Evolutionary conservation across 2,888 invertebrate species (phyloP).

Genomic region (Phytoseiulus persimilis): DNA sequence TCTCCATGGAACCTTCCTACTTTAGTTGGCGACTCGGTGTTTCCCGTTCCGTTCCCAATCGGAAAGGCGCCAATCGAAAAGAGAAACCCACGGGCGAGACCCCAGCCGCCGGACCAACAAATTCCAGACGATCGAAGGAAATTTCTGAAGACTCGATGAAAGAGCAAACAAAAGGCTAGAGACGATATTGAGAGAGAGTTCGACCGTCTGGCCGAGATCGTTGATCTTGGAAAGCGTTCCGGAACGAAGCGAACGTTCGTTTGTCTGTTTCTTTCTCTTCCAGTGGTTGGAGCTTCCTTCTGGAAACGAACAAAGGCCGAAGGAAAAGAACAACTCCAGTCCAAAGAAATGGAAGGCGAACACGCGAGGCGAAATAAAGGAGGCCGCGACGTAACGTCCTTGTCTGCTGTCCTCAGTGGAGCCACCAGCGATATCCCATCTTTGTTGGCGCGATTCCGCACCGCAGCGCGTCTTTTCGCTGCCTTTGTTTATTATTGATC

Average conservation of each 20-base stretch:
- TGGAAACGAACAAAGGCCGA: background rate
- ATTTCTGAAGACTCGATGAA: background rate
- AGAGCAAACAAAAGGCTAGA: background rate
- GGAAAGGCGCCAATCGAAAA: no score
- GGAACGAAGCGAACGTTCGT: background rate
- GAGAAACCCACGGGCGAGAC: no score
- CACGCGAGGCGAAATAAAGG: background rate
- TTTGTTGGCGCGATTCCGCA: background rate
- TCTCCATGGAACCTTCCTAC: no score
- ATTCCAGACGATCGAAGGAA: background rate
- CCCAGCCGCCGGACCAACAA: no score
- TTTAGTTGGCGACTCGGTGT: no score
- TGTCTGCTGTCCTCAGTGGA: background rate
- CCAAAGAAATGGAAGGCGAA: background rate
- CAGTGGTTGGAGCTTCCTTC: background rate
- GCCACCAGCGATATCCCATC: background rate
- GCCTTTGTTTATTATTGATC: background rate
- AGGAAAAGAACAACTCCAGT: background rate
- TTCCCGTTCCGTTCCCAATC: no score
- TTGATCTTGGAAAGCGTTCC: background rate
- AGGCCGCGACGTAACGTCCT: background rate
- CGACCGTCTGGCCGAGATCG: background rate
- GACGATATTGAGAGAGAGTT: background rate
- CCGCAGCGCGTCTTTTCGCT: background rate
- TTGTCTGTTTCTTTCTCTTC: background rate